Conservation (phyloP, 2,797 vertebrate genomes). For the Aulostomus chinensis region DNA sequence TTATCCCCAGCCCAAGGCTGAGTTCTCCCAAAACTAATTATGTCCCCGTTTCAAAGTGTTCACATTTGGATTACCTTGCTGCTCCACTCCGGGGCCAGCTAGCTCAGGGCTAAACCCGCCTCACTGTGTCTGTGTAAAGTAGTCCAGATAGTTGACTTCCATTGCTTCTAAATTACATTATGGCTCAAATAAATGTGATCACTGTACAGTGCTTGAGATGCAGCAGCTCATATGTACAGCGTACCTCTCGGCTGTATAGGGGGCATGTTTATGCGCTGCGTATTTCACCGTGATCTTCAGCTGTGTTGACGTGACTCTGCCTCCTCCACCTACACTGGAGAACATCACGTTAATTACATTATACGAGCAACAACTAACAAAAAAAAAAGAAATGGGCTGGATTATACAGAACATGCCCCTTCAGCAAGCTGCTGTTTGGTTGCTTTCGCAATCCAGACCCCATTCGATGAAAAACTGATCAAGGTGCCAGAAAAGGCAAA, state of each 20-base stretch:
- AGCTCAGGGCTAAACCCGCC: slow-evolving; percentile 15
- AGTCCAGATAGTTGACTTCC: background rate
- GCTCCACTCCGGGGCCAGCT: slow-evolving; percentile 3
- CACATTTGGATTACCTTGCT: slow-evolving; percentile 33
- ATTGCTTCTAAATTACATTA: background rate
- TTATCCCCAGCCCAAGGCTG: slow-evolving; percentile 40
- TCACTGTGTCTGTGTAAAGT: slow-evolving; percentile 2
- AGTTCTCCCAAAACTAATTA: slow-evolving; percentile 59
- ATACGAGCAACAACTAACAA: slow-evolving; percentile 15
- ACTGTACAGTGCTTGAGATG: no score
- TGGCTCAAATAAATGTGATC: slow-evolving; percentile 3
- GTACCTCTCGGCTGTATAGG: slow-evolving; percentile 1
- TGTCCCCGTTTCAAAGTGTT: slow-evolving; percentile 35
- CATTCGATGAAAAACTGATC: slow-evolving; percentile 38
- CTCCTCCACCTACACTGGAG: slow-evolving; percentile 22
- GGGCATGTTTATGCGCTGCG: slow-evolving; percentile 3
- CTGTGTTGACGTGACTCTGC: slow-evolving; percentile 25
- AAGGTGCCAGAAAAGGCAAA: slow-evolving; percentile 7
- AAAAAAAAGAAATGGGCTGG: no score
- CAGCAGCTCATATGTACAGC: no score
- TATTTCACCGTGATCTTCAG: slow-evolving; percentile 36
- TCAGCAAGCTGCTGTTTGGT: no score
- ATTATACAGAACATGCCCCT: no score
- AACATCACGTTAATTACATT: slow-evolving; percentile 39
- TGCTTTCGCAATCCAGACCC: slow-evolving; percentile 6